Percentiles rank a stretch among this genome's conserved stretches.
Evolutionary conservation across 53 echinoderm and acorn worm species (phyloP).

Genomic region (Temnopleurus reevesii): DNA sequence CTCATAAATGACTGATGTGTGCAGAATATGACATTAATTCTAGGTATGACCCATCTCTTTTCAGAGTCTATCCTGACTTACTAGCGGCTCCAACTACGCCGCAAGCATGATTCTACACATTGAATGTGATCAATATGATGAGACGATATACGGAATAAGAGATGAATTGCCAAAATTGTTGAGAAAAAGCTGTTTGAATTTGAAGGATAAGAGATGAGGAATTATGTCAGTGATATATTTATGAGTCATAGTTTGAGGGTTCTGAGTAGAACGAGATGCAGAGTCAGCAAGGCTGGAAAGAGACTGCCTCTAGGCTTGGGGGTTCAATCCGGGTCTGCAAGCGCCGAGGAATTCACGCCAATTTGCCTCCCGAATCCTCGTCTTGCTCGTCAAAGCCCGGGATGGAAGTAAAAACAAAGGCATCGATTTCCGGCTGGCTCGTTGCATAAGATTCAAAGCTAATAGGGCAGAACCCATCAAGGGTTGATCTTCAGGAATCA

Average conservation of each 20-base stretch:
- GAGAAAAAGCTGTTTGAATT: slow-evolving; percentile 14
- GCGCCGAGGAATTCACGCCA: slow-evolving; percentile 37
- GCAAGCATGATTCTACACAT: not conserved
- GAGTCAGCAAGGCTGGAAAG: slow-evolving; percentile 40
- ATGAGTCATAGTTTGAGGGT: slow-evolving; percentile 48
- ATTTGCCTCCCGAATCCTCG: not conserved
- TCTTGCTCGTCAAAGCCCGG: not conserved
- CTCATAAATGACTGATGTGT: slow-evolving; percentile 22
- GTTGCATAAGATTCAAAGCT: slow-evolving; percentile 34
- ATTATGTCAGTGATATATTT: slow-evolving; percentile 30
- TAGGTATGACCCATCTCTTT: not conserved
- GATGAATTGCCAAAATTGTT: not conserved
- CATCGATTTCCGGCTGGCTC: slow-evolving; percentile 28
- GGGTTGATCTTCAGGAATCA: not conserved
- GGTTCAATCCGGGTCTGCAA: slow-evolving; percentile 14
- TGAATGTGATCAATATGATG: not conserved
- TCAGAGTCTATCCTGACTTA: not conserved
- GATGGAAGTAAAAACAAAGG: slow-evolving; percentile 28
- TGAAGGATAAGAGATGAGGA: not conserved
- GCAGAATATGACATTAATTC: not conserved
- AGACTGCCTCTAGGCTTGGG: slow-evolving; percentile 33
- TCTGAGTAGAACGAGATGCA: slow-evolving; percentile 4
- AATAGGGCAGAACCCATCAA: slow-evolving; percentile 34
- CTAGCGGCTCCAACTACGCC: slow-evolving; percentile 3
- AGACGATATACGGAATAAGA: not conserved